These are phyloP conservation scores for Petrophora chlorosata DNA, from an alignment of 2,888 invertebrate species.

Conservation along the genomic window DNA sequence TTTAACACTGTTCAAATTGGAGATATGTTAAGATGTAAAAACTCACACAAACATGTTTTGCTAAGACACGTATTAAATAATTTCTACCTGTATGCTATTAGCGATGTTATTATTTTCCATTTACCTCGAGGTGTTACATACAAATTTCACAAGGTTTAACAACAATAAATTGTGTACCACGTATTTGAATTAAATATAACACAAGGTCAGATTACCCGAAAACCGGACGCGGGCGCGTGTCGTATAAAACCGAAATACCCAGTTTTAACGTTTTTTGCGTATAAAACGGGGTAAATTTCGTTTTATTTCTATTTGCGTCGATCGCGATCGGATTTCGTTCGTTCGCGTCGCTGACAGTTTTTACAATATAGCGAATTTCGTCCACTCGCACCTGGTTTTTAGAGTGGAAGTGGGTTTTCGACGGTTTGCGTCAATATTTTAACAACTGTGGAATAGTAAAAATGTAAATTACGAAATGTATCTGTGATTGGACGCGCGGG, in stretches of 20 bases:
- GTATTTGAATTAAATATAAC: conserved; percentile 12
- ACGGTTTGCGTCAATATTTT: conserved; percentile 30
- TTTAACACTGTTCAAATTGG: not conserved
- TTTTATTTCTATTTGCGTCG: conserved; percentile 44
- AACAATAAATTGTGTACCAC: not conserved
- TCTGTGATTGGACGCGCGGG: conserved; percentile 5
- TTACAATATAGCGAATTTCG: conserved; percentile 47
- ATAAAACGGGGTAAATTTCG: conserved; percentile 39
- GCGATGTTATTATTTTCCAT: no score
- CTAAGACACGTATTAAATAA: not conserved
- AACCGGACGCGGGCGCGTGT: conserved; percentile 20
- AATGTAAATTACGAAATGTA: conserved; percentile 19
- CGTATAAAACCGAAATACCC: conserved; percentile 32
- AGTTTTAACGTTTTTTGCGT: conserved; percentile 42
- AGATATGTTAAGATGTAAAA: not conserved
- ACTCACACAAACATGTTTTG: not conserved
- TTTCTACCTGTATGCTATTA: not conserved
- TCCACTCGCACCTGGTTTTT: conserved; percentile 42
- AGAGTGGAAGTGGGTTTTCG: conserved; percentile 42
- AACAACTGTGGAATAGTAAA: conserved; percentile 16
- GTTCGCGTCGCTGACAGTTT: conserved; percentile 40
- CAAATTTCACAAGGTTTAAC: not conserved
- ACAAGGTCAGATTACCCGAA: conserved; percentile 14
- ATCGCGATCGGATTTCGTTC: conserved; percentile 51
- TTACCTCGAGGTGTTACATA: no score